Conservation (phyloP, 2,888 invertebrate species). For the Emmelina monodactyla region DNA sequence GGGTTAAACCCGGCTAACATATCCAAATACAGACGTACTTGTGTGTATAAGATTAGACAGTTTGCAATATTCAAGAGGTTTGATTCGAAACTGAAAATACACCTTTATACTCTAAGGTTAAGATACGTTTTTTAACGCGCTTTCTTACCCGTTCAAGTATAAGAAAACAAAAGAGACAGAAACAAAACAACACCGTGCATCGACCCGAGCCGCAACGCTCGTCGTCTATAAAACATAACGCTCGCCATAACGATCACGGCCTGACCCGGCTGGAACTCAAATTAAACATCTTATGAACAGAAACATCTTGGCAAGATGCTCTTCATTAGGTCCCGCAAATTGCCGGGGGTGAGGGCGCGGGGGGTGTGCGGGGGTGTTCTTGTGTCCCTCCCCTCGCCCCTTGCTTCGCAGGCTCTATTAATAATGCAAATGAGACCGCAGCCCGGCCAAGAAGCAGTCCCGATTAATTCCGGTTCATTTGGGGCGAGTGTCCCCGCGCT, state of each 20-base stretch:
- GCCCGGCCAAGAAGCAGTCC: conserved; percentile 62
- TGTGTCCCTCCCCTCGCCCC: conserved; percentile 21
- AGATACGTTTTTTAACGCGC: no score
- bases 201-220: no score
- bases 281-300: conserved; percentile 65
- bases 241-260: conserved; percentile 52
- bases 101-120: no score
- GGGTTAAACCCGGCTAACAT: no score
- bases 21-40: no score
- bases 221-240: conserved; percentile 33
- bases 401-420: conserved; percentile 55
- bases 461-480: conserved; percentile 67
- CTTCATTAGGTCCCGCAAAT: conserved; percentile 63
- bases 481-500: conserved; percentile 63
- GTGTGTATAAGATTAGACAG: no score
- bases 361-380: conserved; percentile 26
- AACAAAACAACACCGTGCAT: no score
- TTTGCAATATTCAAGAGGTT: no score
- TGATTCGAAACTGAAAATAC: no score
- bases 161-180: no score
- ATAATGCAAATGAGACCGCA: conserved; percentile 67
- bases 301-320: conserved; percentile 62
- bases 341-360: conserved; percentile 31
- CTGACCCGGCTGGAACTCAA: conserved; percentile 61
- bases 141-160: no score